Evolutionary conservation across 2,797 vertebrate species (phyloP).

Genomic region (Petrocephalus schoutedeni): DNA sequence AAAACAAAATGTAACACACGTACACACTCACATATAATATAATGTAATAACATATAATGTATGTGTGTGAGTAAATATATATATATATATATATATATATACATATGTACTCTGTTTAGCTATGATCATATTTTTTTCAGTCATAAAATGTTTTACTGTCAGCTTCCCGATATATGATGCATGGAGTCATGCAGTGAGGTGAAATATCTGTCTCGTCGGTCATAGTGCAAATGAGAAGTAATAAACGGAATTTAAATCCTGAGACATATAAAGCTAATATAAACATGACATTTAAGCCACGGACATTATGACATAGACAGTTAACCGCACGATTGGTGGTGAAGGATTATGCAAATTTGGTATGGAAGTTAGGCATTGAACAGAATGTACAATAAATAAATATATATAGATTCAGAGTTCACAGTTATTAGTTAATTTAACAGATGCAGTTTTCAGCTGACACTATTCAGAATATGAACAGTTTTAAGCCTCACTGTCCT

Average conservation of each 20-base stretch:
- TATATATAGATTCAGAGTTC: neutral
- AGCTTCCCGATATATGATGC: neutral
- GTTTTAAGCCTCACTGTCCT: neutral
- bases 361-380: neutral
- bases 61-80: too few relatives aligned
- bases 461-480: neutral
- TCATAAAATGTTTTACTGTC: neutral
- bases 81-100: too few relatives aligned
- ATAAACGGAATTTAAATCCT: neutral
- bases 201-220: neutral
- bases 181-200: neutral
- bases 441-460: neutral
- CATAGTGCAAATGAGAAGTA: neutral
- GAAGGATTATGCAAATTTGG: neutral
- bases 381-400: neutral
- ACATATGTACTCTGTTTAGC: neutral
- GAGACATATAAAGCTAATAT: neutral
- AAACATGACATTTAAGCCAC: neutral
- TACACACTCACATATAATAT: too few relatives aligned
- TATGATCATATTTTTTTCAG: neutral
- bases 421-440: neutral
- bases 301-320: neutral
- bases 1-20: too few relatives aligned
- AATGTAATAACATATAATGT: neutral
- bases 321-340: neutral